These are phyloP conservation scores for Oophaga pumilio DNA, from an alignment of 2,113 vertebrate genomes.

Conservation along the genomic window DNA sequence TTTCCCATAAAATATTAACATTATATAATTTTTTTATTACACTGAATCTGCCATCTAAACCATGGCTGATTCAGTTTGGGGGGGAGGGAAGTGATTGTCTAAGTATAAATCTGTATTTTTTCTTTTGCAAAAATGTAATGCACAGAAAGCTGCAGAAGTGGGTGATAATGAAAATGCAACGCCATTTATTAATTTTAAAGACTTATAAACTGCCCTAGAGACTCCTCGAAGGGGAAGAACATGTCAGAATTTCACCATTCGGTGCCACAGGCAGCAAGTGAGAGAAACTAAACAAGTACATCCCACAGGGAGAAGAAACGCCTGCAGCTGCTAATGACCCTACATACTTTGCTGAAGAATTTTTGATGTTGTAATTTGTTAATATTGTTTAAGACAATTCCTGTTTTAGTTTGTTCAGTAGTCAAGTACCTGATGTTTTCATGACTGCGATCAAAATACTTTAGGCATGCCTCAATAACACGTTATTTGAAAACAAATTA, in stretches of 20 bases:
- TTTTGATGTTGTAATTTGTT: slow-evolving; percentile 78
- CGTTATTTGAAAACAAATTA: not conserved
- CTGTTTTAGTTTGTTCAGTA: slow-evolving; percentile 68
- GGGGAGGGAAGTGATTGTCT: slow-evolving; percentile 36
- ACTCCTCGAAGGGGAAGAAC: slow-evolving; percentile 79
- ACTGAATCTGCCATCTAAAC: not conserved
- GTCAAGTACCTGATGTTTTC: slow-evolving; percentile 69
- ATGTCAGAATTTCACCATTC: slow-evolving; percentile 80
- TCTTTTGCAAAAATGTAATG: slow-evolving; percentile 53
- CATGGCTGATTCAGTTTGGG: not conserved
- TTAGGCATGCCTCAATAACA: slow-evolving; percentile 60
- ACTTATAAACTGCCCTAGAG: slow-evolving; percentile 69
- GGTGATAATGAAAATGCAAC: slow-evolving; percentile 69
- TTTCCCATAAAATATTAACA: not conserved
- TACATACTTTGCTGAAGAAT: slow-evolving; percentile 69
- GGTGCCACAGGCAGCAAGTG: slow-evolving; percentile 81
- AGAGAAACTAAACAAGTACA: slow-evolving; percentile 88
- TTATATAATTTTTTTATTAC: not conserved
- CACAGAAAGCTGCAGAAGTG: slow-evolving; percentile 62
- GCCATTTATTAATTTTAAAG: slow-evolving; percentile 76
- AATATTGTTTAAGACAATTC: slow-evolving; percentile 62
- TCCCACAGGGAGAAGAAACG: slow-evolving; percentile 78
- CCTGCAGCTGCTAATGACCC: slow-evolving; percentile 82
- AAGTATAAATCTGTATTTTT: slow-evolving; percentile 46
- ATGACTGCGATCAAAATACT: slow-evolving; percentile 71